Base-by-base conservation (phyloP, 1,140 invertebrate species). In the Macrosteles quadrilineatus region DNA sequence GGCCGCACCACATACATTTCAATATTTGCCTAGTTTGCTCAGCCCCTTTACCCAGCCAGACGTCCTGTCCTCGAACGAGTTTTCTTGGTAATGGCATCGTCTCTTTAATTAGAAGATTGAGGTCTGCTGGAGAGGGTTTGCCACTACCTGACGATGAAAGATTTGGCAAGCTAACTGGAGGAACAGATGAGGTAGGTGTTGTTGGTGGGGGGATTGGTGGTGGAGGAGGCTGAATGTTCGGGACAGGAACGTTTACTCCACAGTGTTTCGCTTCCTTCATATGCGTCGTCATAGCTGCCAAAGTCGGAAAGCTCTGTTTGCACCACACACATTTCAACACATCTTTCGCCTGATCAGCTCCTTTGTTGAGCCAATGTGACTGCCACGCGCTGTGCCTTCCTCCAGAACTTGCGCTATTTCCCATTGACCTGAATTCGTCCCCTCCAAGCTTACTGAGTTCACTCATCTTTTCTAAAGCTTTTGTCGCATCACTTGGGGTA, bases 1-100 rank as follows among this genome's bases (percentile, higher is more conserved):
- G 95, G 0, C 96, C 96, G 77, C 97, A 99, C 94, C 97, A 98
- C 94, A 98, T 98, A 80, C 97, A 99, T 81, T 98, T 97, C 4
- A 99, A 85, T 76, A 99, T 99, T 81, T 98, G 95, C 63, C 95
- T 85, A 17, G 97, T 98, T 80, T 98, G 96, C 79, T 98, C 96
- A 0, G 96, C 96, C 0, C 96, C 97, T 82, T 97, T 97, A 19
- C 97, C 97, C 70, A 99, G 80, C 97, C 97, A 99, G 23, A 98
- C 97, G 78, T 99, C 97, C 80, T 99, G 97, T 2, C 97, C 97
- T 27, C 97, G 87, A 0, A 99, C 97, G 72, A 99, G 84, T 81
- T 98, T 98, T 70, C 95, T 85, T 17, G 95, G 95, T 73, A 97
- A 82, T 19, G 94, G 94, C 90, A 97, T 95, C 2, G 93, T 95